These are phyloP conservation scores for Leptopilina drosophilae DNA, from an alignment of 2,888 invertebrate genomes.

Conservation along the genomic window DNA sequence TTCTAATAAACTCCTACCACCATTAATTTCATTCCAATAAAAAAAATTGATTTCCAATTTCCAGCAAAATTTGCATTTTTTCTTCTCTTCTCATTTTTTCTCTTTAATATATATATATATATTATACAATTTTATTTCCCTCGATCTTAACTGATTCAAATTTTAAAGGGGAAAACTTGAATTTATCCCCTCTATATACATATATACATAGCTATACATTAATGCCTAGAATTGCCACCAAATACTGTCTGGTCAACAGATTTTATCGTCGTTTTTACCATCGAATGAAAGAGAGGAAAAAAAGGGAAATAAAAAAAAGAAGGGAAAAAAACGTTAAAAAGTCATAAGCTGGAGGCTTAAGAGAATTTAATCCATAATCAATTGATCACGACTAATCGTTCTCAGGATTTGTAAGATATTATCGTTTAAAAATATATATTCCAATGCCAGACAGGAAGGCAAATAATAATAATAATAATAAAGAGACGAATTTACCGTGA, in stretches of 20 bases:
- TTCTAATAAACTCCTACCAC: too few species aligned
- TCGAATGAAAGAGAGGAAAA: slow-evolving; percentile 35
- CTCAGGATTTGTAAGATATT: slow-evolving; percentile 29
- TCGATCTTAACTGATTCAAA: slow-evolving; percentile 2
- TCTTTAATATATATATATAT: slow-evolving; percentile 25
- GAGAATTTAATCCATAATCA: slow-evolving; percentile 58
- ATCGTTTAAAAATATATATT: not conserved
- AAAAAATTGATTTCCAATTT: too few species aligned
- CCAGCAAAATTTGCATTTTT: slow-evolving; percentile 32
- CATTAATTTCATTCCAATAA: too few species aligned
- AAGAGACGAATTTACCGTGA: not conserved
- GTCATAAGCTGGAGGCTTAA: slow-evolving; percentile 56
- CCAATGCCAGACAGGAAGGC: not conserved
- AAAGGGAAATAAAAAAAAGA: not conserved
- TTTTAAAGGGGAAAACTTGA: not conserved
- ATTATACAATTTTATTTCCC: not conserved
- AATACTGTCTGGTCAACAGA: slow-evolving; percentile 33
- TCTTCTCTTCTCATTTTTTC: not conserved
- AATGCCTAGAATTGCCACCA: not conserved
- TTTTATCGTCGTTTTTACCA: slow-evolving; percentile 22
- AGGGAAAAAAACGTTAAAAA: slow-evolving; percentile 42
- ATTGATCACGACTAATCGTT: slow-evolving; percentile 52
- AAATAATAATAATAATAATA: not conserved
- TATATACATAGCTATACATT: too few species aligned
- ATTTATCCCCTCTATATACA: not conserved